Base-by-base conservation (phyloP, 2,797 vertebrate species). In the Atherinosoma microstoma region DNA sequence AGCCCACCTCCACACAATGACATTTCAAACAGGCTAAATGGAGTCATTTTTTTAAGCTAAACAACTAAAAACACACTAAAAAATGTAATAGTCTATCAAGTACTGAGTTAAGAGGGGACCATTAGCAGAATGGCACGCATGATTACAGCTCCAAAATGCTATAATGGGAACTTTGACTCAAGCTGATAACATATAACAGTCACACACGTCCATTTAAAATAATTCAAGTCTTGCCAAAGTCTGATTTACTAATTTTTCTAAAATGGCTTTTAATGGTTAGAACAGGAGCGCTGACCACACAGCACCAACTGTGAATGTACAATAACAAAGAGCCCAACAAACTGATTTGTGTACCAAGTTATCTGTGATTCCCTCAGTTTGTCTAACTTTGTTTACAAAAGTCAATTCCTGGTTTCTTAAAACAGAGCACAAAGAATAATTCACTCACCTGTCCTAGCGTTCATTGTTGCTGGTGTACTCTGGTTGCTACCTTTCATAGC, bases 391-490 rank as follows among this genome's bases (percentile, higher is more conserved):
- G 5, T 56, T 65, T 72, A 58, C 42, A 57, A 30, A 29, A 70
- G 15, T 18, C 38, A 38, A 30, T 75, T 22, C n/a, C 12, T 34
- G n/a, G 34, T 34, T 75, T 66, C 63, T 35, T 36, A 65, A 18
- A 27, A n/a, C 18, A 29, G 29, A 53, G 18, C 24, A 49, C 38
- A 11, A 73, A 56, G 54, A 54, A 3, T 73, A 27, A 58, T 79
- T 60, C 13, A 72, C 96, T 97, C 82, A 98, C 98, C 97, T 0
- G 98, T 99, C 78, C 98, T 96, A 76, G 98, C 97, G 0, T 99
- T 99, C 96, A 98, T 97, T 54, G 98, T 99, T 0, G 97, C 96
- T 0, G 98, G 97, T 32, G 95, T 93, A 0, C 98, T 99, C 91
- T 98, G 97, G 87, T 98, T 97, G 62, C 81, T 93, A 30, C 93